Conservation (phyloP, 2,888 invertebrate genomes). For the Tyria jacobaeae region DNA sequence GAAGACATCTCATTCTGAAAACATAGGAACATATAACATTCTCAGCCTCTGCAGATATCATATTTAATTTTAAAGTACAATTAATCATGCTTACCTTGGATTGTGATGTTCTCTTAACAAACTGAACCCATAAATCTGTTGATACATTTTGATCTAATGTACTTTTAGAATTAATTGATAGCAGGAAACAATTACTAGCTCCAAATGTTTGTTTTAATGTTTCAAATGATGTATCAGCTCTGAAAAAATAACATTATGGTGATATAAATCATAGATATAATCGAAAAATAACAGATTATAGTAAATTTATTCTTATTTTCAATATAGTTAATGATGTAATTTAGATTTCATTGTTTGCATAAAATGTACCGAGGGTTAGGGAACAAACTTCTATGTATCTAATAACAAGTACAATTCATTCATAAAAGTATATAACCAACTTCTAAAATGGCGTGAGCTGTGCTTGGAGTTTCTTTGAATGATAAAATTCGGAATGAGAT, state of each 20-base stretch:
- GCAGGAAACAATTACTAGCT: conserved; percentile 93
- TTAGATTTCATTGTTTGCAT: background rate
- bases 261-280: background rate
- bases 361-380: too few species aligned
- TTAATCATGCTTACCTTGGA: conserved; percentile 67
- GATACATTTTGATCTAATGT: conserved; percentile 83
- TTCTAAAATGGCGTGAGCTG: too few species aligned
- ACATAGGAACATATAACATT: background rate
- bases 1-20: conserved; percentile 70
- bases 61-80: conserved; percentile 4
- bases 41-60: too few species aligned
- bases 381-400: too few species aligned
- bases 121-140: conserved; percentile 95
- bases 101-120: conserved; percentile 88
- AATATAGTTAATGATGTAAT: background rate
- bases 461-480: too few species aligned
- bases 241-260: conserved; percentile 72
- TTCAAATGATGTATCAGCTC: conserved; percentile 94
- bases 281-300: background rate
- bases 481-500: too few species aligned
- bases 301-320: background rate
- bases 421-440: too few species aligned
- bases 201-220: conserved; percentile 96
- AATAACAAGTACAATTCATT: too few species aligned
- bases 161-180: conserved; percentile 95